Base-by-base conservation (phyloP, 2,888 invertebrate genomes). In the Epistrophella euchroma region DNA sequence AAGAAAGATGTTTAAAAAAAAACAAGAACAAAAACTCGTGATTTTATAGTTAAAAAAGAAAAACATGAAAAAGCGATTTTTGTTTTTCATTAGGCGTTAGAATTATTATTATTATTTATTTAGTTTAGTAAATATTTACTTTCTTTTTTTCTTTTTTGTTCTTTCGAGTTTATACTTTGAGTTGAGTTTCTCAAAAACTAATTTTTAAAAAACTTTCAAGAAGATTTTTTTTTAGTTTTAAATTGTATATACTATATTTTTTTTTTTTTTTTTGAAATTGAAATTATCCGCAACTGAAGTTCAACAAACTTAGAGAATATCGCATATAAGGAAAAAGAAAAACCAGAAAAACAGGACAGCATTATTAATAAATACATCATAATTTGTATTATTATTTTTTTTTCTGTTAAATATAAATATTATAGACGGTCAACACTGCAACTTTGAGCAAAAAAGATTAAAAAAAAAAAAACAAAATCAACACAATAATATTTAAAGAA, bases 211-310 rank as follows among this genome's bases (percentile, higher is more conserved):
- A 74, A 79, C 68, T 79, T 72, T 58, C 62, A 81, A 35, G 60
- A 76, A 72, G 73, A 80, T 56, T 88, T 85, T 86, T 88, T 88
- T 43, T 43, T 88, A 88, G 88, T 60, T 84, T 74, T 66, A 17
- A 37, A 72, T 50, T 45, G 17, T 17, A 9, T n/a, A n/a, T 45
- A 17, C 9, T 50, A 68, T 62, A 40, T 13, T 45, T 75, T 75
- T 10, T 17, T 79, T 50, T 60, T 35, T 43, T 66, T 70, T 56
- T 35, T 66, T 66, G 64, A 60, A 56, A 66, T 52, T 62, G 40
- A 56, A 66, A 75, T 50, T 73, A 82, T 82, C 82, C 70, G 86
- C 82, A 86, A 86, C 77, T 82, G 73, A 86, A 78, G 70, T 32
- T 73, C 62, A 86, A 86, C 45, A 86, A 86, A 82, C 82, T 76